Base-by-base conservation (phyloP, 2,888 invertebrate species). In the Acronicta alni region DNA sequence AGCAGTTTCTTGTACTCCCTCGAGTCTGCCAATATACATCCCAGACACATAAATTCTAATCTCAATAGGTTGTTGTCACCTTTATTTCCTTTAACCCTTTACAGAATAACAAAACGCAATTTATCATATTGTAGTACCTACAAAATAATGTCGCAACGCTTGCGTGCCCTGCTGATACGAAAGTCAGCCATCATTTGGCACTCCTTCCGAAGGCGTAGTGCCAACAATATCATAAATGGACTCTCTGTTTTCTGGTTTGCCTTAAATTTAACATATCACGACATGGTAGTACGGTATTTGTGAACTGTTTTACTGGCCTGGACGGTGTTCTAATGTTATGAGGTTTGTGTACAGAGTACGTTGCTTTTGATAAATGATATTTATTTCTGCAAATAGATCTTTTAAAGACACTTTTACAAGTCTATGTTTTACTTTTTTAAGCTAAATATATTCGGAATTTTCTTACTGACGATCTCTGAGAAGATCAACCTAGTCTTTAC, bases 101-200 rank as follows among this genome's bases (percentile, higher is more conserved):
- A 46, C 42, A 64, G 51, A 72, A 51, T 57, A 55, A 57, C 58
- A 51, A 52, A 61, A 14, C 32, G 42, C 37, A 53, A 65, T 59
- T 62, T 47, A 53, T 48, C 44, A 52, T 47, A 52, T 39, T 52
- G 51, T 67, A 63, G 60, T 67, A 68, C n/a, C n/a, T n/a, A n/a
- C 48, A 55, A 71, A 57, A 26, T 62, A 68, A 41, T 67, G 71
- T 74, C 57, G 61, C 73, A 64, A 62, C 46, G 56, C 54, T 77
- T 70, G 77, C 82, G 79, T 80, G 77, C 63, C 61, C 65, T 63
- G 58, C 68, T 69, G 70, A 62, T 75, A 64, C 60, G 47, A 61
- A 68, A 54, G 64, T 58, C 62, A 48, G 56, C 61, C 77, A 73
- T 82, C 76, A 79, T 82, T 85, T 85, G 88, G 83, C 88, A 86